Base-by-base conservation (phyloP, 2,113 vertebrate genomes). In the Poeciliopsis retropinna region DNA sequence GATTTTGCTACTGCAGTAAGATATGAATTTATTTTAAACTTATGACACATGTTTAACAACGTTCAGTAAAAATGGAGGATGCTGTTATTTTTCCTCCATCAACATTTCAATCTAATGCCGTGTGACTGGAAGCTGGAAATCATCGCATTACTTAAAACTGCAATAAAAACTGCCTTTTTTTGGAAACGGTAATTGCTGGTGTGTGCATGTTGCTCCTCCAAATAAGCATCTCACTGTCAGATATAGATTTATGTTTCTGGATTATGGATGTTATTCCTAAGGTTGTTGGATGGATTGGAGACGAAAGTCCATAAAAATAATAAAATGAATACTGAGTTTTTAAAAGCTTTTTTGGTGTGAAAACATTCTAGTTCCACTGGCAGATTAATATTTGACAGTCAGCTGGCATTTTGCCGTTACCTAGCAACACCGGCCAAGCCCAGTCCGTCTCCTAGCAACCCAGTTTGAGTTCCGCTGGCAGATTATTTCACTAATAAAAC, bases 81-180 rank as follows among this genome's bases (percentile, higher is more conserved):
- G 51, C 9, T 47, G 44, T 54, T 9, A 57, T 54, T 54, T 81
- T 62, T 34, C 64, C 29, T 64, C 3, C 78, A 64, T 76, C 27
- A 64, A 73, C n/a, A 31, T 89, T 66, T 80, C 77, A 80, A 76
- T 88, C 76, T 81, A 66, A 81, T 88, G 70, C 64, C 64, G 70
- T 67, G 41, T 69, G 81, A 71, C 72, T 76, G 70, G 77, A 61
- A 82, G 73, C 51, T 79, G 73, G 70, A 60, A 80, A 76, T 54
- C 3, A 32, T 74, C 85, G 64, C 80, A 44, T 86, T 54, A 84
- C 87, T 90, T 88, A 82, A 92, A 86, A 89, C 74, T 89, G 90
- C 92, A 94, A 93, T 93, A 94, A 94, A 37, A 94, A 86, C 81
- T 84, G 85, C 87, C 85, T 80, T 89, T 91, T 91, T 86, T 82